Percentiles rank a stretch among this genome's conserved stretches.
phyloP scores from a whole-genome alignment of 2,888 invertebrate species.

The Callinectes sapidus region DNA sequence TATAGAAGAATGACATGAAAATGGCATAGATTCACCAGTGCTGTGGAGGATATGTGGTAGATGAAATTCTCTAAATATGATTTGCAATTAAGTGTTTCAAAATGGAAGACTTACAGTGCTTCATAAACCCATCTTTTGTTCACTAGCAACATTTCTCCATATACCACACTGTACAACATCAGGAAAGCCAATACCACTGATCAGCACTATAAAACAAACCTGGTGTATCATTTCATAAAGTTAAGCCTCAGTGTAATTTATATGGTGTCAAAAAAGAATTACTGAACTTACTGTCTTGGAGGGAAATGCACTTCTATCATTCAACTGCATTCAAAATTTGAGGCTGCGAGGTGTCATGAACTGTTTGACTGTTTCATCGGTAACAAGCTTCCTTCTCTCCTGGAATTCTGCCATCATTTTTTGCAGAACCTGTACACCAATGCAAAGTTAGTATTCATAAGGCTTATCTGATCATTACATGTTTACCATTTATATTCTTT shows the following conservation, averaged over 20 bases:
- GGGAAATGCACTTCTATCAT: not conserved
- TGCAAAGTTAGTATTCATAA: not conserved
- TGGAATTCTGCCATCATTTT: conserved; percentile 90
- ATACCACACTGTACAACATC: no score
- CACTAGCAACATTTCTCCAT: no score
- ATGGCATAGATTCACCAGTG: no score
- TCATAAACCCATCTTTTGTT: no score
- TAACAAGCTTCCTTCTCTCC: conserved; percentile 85
- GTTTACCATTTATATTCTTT: not conserved
- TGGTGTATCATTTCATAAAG: not conserved
- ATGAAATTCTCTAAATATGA: no score
- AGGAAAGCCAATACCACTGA: no score
- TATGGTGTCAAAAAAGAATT: not conserved
- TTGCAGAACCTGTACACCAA: conserved; percentile 79
- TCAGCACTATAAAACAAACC: no score
- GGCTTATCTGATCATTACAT: not conserved
- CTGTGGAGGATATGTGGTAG: no score
- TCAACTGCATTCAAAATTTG: conserved; percentile 76
- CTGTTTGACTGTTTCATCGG: conserved; percentile 87
- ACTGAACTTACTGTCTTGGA: not conserved
- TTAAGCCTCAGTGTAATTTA: not conserved
- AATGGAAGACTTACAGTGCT: no score
- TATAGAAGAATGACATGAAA: no score
- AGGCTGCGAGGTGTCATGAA: conserved; percentile 91
- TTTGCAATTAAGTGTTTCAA: no score